Conservation (phyloP, 2,888 invertebrate genomes). For the Heliconius ismenius region DNA sequence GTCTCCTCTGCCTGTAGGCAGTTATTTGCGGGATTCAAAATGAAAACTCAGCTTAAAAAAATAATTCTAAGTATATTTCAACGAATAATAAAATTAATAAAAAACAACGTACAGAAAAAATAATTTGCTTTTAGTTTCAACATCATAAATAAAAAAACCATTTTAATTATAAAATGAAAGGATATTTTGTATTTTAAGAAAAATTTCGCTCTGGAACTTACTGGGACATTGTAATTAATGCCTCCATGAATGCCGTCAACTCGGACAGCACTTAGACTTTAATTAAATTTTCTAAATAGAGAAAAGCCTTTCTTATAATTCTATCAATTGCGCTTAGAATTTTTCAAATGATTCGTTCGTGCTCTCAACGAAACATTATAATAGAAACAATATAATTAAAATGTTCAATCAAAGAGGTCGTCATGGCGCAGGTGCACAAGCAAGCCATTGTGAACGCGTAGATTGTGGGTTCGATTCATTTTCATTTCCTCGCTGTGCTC, state of each 20-base stretch:
- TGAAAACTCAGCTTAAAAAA: too few species aligned
- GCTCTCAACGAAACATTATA: neutral
- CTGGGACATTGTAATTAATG: constrained; percentile 30
- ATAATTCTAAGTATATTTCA: too few species aligned
- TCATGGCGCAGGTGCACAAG: too few species aligned
- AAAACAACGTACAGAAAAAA: too few species aligned
- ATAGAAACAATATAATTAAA: neutral
- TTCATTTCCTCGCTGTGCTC: too few species aligned
- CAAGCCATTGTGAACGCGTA: too few species aligned
- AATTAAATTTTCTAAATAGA: constrained; percentile 30
- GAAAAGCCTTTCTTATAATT: constrained; percentile 19
- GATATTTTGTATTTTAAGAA: constrained; percentile 8
- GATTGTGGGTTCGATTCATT: too few species aligned
- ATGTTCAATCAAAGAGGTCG: too few species aligned
- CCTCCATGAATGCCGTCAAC: constrained; percentile 25
- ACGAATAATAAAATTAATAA: too few species aligned
- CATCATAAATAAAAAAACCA: constrained; percentile 6
- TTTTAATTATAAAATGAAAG: constrained; percentile 20
- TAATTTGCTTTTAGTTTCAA: neutral
- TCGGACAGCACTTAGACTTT: constrained; percentile 27
- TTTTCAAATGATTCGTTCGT: neutral
- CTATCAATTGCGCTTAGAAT: neutral
- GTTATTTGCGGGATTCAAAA: too few species aligned
- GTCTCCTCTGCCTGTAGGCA: too few species aligned
- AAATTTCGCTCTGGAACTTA: constrained; percentile 4